Base-by-base conservation (phyloP, 2,797 vertebrate species). In the Vipera latastei region DNA sequence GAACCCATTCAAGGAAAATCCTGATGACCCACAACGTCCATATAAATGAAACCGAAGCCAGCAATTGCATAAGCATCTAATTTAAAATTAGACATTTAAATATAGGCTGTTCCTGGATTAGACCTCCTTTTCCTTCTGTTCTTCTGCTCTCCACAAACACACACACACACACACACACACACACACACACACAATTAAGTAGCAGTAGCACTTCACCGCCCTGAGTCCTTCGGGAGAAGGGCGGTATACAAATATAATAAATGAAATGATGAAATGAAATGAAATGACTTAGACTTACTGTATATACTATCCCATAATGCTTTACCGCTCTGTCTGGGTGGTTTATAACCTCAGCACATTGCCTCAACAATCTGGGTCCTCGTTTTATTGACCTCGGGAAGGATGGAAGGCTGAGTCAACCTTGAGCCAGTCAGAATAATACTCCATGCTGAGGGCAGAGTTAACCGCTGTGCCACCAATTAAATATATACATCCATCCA, bases 1-100 rank as follows among this genome's bases (percentile, higher is more conserved):
- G 94, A 94, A 95, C 94, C 2, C 92, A 90, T 92, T 95, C 28
- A 85, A 91, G 89, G 57, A 94, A 95, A 88, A 6, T 92, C 55
- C 92, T 94, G 92, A 88, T 73, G 94, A 59, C 55, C 78, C 38
- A 63, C 94, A 95, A 60, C 53, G 51, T 91, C 89, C 78, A 63
- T 92, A 92, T 92, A 95, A 95, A 86, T 86, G 90, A 90, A 91
- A 91, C 78, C 90, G 92, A 94, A 94, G 59, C 85, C 13, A 25
- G 87, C 89, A 53, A 87, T 87, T 26, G 48, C 28, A 53, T 56
- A 87, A 60, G 90, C 6, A 26, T 90, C 69, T 56, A 92, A 90
- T 91, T 94, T 96, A 78, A 94, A 92, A 91, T 69, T 73, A 25
- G 91, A 9, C 8, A 89, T 93, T 78, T 88, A 94, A 94, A 93